These are phyloP conservation scores for Lissonota sp. DNA, from an alignment of 2,888 invertebrate genomes.

Conservation along the genomic window DNA sequence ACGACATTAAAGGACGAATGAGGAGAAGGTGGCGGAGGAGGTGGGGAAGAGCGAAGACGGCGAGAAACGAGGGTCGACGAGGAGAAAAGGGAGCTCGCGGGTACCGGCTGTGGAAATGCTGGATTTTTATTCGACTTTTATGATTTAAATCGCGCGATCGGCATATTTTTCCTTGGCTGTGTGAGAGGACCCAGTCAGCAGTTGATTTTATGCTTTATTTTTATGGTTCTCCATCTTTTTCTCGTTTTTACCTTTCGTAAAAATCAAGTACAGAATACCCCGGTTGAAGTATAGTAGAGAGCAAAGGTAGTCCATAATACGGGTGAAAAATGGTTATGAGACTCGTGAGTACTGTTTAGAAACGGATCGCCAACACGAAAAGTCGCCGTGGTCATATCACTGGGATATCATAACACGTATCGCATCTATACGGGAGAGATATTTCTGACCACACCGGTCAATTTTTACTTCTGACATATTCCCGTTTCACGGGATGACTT, in stretches of 20 bases:
- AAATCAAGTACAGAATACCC: slow-evolving; percentile 45
- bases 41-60: slow-evolving; percentile 2
- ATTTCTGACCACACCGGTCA: no score
- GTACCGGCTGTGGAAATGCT: slow-evolving; percentile 32
- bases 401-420: no score
- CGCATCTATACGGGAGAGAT: no score
- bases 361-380: slow-evolving; percentile 25
- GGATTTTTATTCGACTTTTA: slow-evolving; percentile 81
- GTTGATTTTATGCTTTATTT: slow-evolving; percentile 81
- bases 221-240: slow-evolving; percentile 70
- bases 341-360: slow-evolving; percentile 5
- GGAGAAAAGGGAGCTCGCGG: slow-evolving; percentile 24
- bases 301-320: slow-evolving; percentile 12
- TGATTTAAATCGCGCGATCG: slow-evolving; percentile 82
- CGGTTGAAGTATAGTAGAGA: neutral
- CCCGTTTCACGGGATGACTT: no score
- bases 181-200: slow-evolving; percentile 77
- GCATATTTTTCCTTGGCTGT: slow-evolving; percentile 73
- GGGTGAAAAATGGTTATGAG: slow-evolving; percentile 2
- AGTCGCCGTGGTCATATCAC: no score
- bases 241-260: slow-evolving; percentile 37
- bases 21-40: neutral
- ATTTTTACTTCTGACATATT: no score
- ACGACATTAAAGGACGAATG: slow-evolving; percentile 21
- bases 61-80: slow-evolving; percentile 2